phyloP scores from a whole-genome alignment of 2,888 invertebrate genomes.

The Liodrosophila aerea region DNA sequence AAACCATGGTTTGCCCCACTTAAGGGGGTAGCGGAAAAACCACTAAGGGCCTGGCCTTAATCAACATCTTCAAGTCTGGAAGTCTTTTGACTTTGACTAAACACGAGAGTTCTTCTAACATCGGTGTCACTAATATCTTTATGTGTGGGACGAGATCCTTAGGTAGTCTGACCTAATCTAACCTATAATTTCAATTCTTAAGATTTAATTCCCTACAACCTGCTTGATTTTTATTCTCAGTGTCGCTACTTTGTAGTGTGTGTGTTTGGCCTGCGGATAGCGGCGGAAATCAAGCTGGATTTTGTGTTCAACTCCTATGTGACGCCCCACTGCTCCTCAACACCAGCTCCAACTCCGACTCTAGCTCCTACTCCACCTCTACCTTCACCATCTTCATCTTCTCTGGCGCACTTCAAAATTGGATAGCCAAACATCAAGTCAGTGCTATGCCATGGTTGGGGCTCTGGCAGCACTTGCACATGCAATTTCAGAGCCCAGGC shows the following conservation, averaged over 20 bases:
- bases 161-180: too few species aligned
- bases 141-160: too few species aligned
- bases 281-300: slow-evolving; percentile 40
- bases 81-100: too few species aligned
- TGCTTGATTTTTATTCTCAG: too few species aligned
- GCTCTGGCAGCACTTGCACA: slow-evolving; percentile 30
- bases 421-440: slow-evolving; percentile 71
- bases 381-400: neutral
- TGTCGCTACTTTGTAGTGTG: slow-evolving; percentile 18
- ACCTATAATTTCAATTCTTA: too few species aligned
- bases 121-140: too few species aligned
- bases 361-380: neutral
- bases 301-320: slow-evolving; percentile 1
- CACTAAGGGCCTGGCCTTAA: too few species aligned
- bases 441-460: neutral
- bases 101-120: too few species aligned
- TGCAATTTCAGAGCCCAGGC: slow-evolving; percentile 45
- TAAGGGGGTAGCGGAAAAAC: too few species aligned
- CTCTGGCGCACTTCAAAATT: slow-evolving; percentile 61
- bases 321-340: neutral
- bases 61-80: too few species aligned
- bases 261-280: slow-evolving; percentile 16
- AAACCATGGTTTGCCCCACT: too few species aligned
- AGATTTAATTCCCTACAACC: too few species aligned
- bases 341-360: neutral